phyloP scores from a whole-genome alignment of 35 echinoderm and acorn worm genomes.

The Diadema setosum region DNA sequence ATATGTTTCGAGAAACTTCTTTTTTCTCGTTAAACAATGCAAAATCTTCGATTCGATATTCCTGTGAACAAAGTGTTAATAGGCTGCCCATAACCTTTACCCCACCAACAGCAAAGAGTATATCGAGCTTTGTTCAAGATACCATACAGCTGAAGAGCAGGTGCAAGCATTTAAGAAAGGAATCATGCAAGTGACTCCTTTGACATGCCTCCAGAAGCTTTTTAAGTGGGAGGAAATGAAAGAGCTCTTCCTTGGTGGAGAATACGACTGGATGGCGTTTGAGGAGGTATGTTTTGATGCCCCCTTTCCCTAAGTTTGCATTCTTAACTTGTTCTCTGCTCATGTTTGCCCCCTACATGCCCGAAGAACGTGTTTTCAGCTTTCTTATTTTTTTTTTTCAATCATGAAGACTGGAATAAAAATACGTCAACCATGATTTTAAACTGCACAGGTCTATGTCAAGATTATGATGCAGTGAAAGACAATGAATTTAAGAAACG shows the following conservation, averaged over 20 bases:
- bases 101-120: background rate
- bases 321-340: too few species aligned
- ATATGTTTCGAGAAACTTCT: background rate
- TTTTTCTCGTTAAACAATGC: background rate
- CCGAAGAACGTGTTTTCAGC: too few species aligned
- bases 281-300: background rate
- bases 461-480: too few species aligned
- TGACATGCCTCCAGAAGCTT: background rate
- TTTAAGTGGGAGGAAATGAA: background rate
- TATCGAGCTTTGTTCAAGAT: background rate
- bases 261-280: background rate
- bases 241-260: background rate
- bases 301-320: too few species aligned
- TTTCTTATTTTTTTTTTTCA: too few species aligned
- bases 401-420: too few species aligned
- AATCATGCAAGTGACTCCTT: background rate
- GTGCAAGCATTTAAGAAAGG: background rate
- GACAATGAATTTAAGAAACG: too few species aligned
- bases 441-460: too few species aligned
- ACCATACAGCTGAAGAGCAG: background rate
- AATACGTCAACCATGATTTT: too few species aligned
- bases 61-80: too few species aligned
- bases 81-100: too few species aligned
- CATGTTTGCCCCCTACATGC: too few species aligned
- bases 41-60: background rate